These are phyloP conservation scores for Agrochola lota DNA, from an alignment of 2,888 invertebrate genomes.

Conservation along the genomic window DNA sequence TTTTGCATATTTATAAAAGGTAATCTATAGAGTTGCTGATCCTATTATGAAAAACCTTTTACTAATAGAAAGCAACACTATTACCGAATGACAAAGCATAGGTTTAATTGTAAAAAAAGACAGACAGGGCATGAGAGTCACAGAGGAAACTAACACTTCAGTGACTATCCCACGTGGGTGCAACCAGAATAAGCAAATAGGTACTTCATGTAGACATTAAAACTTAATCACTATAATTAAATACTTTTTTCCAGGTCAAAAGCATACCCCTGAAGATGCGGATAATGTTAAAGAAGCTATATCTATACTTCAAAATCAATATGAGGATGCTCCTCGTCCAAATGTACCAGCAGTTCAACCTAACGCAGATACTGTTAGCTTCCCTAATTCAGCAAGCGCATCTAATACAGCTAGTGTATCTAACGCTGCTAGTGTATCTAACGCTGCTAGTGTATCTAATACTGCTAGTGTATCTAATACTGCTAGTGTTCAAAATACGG, in stretches of 20 bases:
- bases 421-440: slow-evolving; percentile 61
- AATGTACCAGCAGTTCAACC: slow-evolving; percentile 50
- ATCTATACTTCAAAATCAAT: slow-evolving; percentile 84
- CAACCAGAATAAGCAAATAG: neutral
- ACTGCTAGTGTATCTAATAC: slow-evolving; percentile 56
- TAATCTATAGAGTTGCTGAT: neutral
- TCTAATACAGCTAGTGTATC: slow-evolving; percentile 58
- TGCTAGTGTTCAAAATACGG: slow-evolving; percentile 20
- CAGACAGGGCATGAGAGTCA: neutral
- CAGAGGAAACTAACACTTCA: neutral
- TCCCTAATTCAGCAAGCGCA: slow-evolving; percentile 41
- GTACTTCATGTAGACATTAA: neutral
- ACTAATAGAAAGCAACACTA: neutral
- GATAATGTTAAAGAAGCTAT: slow-evolving; percentile 87
- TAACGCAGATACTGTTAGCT: slow-evolving; percentile 36
- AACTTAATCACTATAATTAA: neutral
- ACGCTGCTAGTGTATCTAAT: slow-evolving; percentile 61
- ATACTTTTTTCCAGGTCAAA: slow-evolving; percentile 74
- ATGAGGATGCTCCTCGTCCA: slow-evolving; percentile 76
- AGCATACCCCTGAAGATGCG: slow-evolving; percentile 82
- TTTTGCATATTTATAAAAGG: neutral
- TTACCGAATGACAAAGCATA: neutral
- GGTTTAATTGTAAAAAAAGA: neutral
- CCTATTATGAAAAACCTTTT: neutral
- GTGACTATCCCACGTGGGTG: neutral